Percentiles rank a stretch among this genome's conserved stretches.
Conservation (phyloP, 2,888 invertebrate species). For the Cacoxenus indagator region DNA sequence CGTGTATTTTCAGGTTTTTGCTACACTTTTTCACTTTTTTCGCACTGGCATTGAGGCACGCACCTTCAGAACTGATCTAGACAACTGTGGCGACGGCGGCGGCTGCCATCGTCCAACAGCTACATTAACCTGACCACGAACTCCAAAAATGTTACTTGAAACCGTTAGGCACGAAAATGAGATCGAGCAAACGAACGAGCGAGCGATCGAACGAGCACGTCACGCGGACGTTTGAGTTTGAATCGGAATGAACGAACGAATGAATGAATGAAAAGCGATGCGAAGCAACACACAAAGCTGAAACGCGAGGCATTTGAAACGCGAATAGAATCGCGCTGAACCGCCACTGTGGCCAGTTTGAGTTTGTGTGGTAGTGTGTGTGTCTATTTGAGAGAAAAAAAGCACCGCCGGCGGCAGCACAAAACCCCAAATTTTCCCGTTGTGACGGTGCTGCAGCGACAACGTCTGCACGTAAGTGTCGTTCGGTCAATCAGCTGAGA, state of each 20-base stretch:
- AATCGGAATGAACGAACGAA: slow-evolving; percentile 36
- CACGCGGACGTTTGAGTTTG: slow-evolving; percentile 18
- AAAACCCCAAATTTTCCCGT: slow-evolving; percentile 16
- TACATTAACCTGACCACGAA: slow-evolving; percentile 37
- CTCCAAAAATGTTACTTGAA: no score
- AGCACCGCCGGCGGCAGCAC: slow-evolving; percentile 23
- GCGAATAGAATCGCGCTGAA: slow-evolving; percentile 9
- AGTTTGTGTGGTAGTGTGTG: background rate
- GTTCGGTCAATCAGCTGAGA: background rate
- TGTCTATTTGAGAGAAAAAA: background rate
- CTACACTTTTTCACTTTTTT: background rate
- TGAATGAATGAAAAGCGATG: slow-evolving; percentile 46
- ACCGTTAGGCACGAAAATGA: slow-evolving; percentile 5
- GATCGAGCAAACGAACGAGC: slow-evolving; percentile 53
- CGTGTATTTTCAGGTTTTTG: background rate
- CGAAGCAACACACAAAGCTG: slow-evolving; percentile 45
- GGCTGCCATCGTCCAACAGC: slow-evolving; percentile 35
- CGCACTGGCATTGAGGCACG: background rate
- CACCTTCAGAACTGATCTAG: slow-evolving; percentile 34
- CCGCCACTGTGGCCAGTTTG: background rate
- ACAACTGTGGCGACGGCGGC: background rate
- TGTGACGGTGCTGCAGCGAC: background rate
- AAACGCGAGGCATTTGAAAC: slow-evolving; percentile 40
- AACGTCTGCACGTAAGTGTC: background rate
- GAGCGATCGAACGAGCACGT: slow-evolving; percentile 51